Evolutionary conservation across 2,797 vertebrate species (phyloP).

Genomic region (Microtus agrestis): DNA sequence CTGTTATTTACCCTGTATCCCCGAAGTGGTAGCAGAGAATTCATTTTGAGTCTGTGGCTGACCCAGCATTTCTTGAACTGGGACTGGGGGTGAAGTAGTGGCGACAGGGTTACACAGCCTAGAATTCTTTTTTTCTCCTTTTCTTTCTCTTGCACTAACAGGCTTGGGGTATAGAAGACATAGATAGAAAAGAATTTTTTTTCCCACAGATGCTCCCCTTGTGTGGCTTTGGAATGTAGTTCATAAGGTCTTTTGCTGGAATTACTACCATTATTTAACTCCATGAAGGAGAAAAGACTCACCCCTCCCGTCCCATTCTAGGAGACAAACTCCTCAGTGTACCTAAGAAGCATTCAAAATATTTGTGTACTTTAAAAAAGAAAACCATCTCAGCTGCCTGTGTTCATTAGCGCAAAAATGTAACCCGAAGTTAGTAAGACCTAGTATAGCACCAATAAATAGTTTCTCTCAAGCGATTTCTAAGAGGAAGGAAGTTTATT

Average conservation of each 20-base stretch:
- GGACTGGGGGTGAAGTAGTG: background rate
- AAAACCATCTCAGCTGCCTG: background rate
- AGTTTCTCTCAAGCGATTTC: slow-evolving; percentile 25
- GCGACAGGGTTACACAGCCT: background rate
- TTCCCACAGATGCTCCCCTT: slow-evolving; percentile 2
- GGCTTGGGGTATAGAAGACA: slow-evolving; percentile 56
- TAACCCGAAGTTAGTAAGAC: background rate
- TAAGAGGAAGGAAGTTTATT: background rate
- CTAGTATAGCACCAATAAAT: background rate
- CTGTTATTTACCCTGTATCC: slow-evolving; percentile 43
- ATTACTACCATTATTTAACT: background rate
- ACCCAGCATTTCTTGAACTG: slow-evolving; percentile 70
- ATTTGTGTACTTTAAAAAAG: background rate
- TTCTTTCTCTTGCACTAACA: background rate
- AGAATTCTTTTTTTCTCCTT: background rate
- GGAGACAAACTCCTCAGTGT: slow-evolving; percentile 70
- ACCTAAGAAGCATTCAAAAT: background rate
- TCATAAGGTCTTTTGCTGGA: slow-evolving; percentile 76
- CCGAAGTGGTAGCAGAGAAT: slow-evolving; percentile 62
- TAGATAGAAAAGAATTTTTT: slow-evolving; percentile 44
- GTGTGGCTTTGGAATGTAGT: slow-evolving; percentile 66
- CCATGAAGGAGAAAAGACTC: background rate
- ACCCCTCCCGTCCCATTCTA: background rate
- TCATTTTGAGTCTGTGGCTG: slow-evolving; percentile 75
- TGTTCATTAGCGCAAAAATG: background rate